Conservation (phyloP, 1,140 invertebrate species). For the Formica selysi region DNA sequence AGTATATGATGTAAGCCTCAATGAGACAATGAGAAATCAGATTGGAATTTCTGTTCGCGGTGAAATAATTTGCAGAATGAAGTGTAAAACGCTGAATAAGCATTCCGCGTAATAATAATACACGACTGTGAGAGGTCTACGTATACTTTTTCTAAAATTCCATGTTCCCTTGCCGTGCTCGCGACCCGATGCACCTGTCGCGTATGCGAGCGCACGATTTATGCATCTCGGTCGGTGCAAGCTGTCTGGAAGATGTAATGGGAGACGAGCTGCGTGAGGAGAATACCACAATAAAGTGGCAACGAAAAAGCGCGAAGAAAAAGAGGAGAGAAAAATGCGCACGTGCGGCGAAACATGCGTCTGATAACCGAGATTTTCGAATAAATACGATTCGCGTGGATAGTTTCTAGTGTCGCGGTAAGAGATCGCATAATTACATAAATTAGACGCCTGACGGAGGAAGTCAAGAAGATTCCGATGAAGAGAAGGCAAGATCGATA, state of each 20-base stretch:
- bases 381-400: conserved; percentile 45
- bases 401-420: conserved; percentile 60
- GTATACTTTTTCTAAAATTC: conserved; percentile 32
- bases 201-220: conserved; percentile 54
- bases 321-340: not conserved
- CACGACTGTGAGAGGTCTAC: not conserved
- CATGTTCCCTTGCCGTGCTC: conserved; percentile 20
- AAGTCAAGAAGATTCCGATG: not conserved
- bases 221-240: conserved; percentile 38
- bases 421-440: conserved; percentile 81
- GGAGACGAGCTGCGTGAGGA: conserved; percentile 32
- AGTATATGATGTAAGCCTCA: conserved; percentile 31
- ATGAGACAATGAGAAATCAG: not conserved
- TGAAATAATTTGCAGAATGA: not conserved
- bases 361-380: conserved; percentile 51
- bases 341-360: conserved; percentile 38
- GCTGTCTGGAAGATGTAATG: conserved; percentile 52
- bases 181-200: conserved; percentile 45
- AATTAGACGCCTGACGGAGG: conserved; percentile 74
- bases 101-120: not conserved
- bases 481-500: conserved; percentile 14
- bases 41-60: not conserved
- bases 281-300: conserved; percentile 44
- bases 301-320: conserved; percentile 43
- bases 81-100: not conserved